phyloP scores from a whole-genome alignment of 1,140 invertebrate genomes.

The Pogonognathellus flavescens region DNA sequence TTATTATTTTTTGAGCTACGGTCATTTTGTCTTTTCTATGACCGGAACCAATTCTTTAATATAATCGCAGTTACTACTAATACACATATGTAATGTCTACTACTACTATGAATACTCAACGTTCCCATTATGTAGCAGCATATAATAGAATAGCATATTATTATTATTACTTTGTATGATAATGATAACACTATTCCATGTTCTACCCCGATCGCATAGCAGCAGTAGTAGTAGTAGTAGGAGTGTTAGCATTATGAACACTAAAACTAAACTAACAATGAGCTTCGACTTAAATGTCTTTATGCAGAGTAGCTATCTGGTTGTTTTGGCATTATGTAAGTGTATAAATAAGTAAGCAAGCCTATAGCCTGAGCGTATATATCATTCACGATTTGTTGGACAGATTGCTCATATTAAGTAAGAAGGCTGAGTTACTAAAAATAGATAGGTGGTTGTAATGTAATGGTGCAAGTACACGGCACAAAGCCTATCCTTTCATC shows the following conservation, averaged over 20 bases:
- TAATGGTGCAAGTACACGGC: background rate
- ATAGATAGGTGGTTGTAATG: background rate
- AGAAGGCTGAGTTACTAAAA: background rate
- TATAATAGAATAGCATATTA: too few species aligned
- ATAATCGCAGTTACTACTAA: constrained; percentile 2
- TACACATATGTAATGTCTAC: background rate
- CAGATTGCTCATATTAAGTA: constrained; percentile 6
- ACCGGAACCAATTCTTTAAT: constrained; percentile 58
- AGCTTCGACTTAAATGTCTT: background rate
- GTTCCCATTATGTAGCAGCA: too few species aligned
- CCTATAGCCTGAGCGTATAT: background rate
- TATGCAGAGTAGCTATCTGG: background rate
- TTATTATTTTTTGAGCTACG: constrained; percentile 61
- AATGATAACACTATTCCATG: too few species aligned
- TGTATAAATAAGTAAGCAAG: background rate
- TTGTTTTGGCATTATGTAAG: background rate
- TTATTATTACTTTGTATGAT: too few species aligned
- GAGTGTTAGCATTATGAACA: constrained; percentile 1
- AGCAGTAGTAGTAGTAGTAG: background rate
- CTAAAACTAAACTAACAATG: constrained; percentile 13
- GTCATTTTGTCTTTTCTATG: constrained; percentile 62
- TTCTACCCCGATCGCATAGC: background rate
- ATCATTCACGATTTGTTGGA: background rate
- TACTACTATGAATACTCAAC: too few species aligned
- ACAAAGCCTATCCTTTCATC: constrained; percentile 39